These are phyloP conservation scores for Haliclona indistincta DNA, from an alignment of 37 sponge, comb jelly and placozoan species.

Conservation along the genomic window DNA sequence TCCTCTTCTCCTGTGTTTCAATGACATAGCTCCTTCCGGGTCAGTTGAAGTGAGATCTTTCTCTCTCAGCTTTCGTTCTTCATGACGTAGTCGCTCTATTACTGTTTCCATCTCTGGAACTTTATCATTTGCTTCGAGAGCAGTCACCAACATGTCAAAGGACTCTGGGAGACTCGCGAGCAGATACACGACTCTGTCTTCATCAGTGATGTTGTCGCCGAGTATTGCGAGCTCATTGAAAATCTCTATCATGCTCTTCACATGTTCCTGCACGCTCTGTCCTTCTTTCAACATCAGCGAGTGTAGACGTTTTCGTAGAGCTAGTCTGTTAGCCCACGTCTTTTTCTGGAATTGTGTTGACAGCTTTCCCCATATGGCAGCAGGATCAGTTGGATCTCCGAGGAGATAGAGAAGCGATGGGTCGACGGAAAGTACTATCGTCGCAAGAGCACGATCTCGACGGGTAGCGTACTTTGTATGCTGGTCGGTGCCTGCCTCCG, in stretches of 20 bases:
- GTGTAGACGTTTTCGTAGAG: conserved; percentile 33
- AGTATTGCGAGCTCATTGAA: conserved; percentile 48
- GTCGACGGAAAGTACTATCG: conserved; percentile 24
- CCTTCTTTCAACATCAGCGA: conserved; percentile 49
- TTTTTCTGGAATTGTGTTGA: conserved; percentile 51
- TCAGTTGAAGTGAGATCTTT: not conserved
- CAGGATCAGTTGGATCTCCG: conserved; percentile 45
- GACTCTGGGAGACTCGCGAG: conserved; percentile 64
- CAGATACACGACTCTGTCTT: conserved; percentile 46
- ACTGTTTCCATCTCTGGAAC: conserved; percentile 64
- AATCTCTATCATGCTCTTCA: conserved; percentile 46
- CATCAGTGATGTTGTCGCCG: conserved; percentile 39
- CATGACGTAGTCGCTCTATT: conserved; percentile 36
- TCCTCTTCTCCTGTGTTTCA: conserved; percentile 1
- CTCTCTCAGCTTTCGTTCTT: conserved; percentile 39
- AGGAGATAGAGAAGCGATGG: conserved; percentile 51
- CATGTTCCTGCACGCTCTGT: conserved; percentile 43
- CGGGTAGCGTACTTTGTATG: conserved; percentile 2
- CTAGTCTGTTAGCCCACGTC: conserved; percentile 56
- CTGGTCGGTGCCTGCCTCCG: conserved; percentile 10
- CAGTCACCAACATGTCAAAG: conserved; percentile 49
- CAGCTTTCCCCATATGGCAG: conserved; percentile 38
- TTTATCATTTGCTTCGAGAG: conserved; percentile 47
- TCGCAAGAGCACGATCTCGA: conserved; percentile 9
- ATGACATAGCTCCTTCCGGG: not conserved